phyloP scores from a whole-genome alignment of 2,888 invertebrate genomes.

The Dilophus febrilis region DNA sequence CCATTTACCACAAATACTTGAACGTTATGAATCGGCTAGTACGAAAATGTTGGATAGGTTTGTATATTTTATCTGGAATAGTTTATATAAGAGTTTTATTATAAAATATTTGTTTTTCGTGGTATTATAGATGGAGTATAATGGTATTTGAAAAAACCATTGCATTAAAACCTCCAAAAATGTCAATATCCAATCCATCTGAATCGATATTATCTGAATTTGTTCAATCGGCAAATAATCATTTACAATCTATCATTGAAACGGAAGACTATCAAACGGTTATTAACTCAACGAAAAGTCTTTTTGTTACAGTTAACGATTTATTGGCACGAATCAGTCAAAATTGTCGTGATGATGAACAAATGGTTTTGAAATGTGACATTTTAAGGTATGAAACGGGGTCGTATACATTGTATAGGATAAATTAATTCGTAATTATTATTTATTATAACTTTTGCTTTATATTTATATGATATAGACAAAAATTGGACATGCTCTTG shows the following conservation, averaged over 20 bases:
- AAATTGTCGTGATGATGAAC: constrained; percentile 41
- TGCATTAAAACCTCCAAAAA: constrained; percentile 35
- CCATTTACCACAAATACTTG: constrained; percentile 76
- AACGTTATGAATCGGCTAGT: constrained; percentile 90
- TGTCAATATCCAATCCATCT: constrained; percentile 33
- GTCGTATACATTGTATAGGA: no score
- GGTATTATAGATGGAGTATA: constrained; percentile 62
- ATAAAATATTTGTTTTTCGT: neutral
- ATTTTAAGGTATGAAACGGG: constrained; percentile 32
- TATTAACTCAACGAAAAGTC: constrained; percentile 51
- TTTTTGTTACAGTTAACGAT: constrained; percentile 66
- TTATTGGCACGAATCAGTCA: constrained; percentile 46
- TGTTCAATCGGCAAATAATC: constrained; percentile 59
- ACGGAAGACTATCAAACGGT: constrained; percentile 58
- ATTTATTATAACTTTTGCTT: no score
- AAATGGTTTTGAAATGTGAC: constrained; percentile 48
- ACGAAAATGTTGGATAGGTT: constrained; percentile 92
- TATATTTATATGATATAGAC: no score
- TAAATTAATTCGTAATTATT: no score
- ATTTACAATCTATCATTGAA: constrained; percentile 73
- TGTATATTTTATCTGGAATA: constrained; percentile 6
- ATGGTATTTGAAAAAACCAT: constrained; percentile 76
- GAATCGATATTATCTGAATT: constrained; percentile 43
- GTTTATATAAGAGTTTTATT: no score
- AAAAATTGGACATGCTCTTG: constrained; percentile 57